Conservation (phyloP, 2,797 vertebrate species). For the Phalanger gymnotis region DNA sequence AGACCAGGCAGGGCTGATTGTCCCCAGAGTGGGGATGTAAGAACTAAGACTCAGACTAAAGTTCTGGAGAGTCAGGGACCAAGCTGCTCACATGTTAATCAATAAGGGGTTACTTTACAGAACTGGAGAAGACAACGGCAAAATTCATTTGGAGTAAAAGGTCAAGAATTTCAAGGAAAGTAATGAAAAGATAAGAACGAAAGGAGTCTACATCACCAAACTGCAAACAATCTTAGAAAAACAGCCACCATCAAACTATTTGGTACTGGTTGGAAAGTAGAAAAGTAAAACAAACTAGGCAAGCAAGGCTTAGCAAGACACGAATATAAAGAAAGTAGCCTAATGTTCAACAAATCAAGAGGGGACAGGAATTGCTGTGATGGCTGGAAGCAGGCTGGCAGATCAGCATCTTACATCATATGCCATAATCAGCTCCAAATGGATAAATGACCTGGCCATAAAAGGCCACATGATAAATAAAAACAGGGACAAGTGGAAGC, state of each 20-base stretch:
- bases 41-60: constrained; percentile 18
- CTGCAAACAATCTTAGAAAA: background rate
- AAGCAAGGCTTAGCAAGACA: background rate
- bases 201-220: background rate
- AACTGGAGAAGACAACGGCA: background rate
- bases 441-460: background rate
- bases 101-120: background rate
- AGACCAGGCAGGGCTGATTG: background rate
- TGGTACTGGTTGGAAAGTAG: background rate
- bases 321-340: background rate
- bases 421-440: background rate
- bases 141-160: background rate
- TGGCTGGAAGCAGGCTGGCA: background rate
- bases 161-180: background rate
- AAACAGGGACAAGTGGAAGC: background rate
- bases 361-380: background rate
- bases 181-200: background rate
- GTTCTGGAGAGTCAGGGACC: background rate
- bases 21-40: background rate
- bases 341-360: background rate
- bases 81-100: background rate
- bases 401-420: background rate
- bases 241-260: background rate
- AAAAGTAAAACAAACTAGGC: background rate
- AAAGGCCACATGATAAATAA: background rate